Conservation (phyloP, 2,797 vertebrate species). For the Nyctalus aviator region DNA sequence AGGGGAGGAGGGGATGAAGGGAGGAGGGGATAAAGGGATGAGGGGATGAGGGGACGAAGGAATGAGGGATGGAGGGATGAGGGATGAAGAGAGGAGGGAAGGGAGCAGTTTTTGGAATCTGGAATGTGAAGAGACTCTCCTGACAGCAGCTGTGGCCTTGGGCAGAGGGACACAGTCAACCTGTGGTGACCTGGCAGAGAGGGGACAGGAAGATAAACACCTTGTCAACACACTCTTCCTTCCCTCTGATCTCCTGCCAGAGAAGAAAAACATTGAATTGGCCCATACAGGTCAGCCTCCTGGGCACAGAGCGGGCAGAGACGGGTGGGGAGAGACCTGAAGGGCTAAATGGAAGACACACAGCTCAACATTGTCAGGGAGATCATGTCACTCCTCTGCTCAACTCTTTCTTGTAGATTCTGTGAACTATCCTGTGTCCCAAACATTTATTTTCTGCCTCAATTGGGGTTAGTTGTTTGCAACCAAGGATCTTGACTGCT, state of each 20-base stretch:
- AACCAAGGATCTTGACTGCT: not conserved
- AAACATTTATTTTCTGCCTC: not conserved
- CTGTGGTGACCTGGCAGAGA: not conserved
- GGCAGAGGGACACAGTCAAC: conserved; percentile 5
- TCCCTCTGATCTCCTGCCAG: conserved; percentile 64
- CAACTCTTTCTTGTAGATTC: not conserved
- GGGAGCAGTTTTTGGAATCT: not conserved
- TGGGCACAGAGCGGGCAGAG: not conserved
- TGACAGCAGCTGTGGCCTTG: conserved; percentile 1
- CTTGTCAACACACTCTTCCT: conserved; percentile 31
- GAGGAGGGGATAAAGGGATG: no score
- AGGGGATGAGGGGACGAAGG: no score
- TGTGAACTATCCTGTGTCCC: not conserved
- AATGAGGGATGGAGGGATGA: no score
- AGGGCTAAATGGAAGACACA: accelerated
- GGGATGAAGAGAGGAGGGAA: not conserved
- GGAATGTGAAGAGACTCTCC: not conserved
- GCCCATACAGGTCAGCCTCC: not conserved
- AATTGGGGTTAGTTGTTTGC: not conserved
- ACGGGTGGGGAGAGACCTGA: not conserved
- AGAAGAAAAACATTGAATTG: not conserved
- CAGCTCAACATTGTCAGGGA: not conserved
- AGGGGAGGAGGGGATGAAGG: not conserved
- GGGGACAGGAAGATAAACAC: not conserved
- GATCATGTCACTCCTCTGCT: not conserved